phyloP scores from a whole-genome alignment of 2,888 invertebrate species.

The Hirtodrosophila cameraria region DNA sequence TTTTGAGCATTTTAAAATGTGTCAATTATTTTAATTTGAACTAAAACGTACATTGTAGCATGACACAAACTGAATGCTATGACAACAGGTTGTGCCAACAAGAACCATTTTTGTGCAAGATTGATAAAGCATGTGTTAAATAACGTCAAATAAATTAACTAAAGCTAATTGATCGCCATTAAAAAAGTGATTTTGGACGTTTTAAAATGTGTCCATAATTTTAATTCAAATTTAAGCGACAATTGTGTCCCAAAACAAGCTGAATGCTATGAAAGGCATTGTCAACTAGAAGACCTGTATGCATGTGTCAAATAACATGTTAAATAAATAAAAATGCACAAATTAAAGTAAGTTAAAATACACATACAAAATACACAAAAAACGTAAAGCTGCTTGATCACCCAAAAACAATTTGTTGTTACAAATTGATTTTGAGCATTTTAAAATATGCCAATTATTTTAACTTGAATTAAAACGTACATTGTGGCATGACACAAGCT shows the following conservation, averaged over 20 bases:
- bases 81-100: conserved; percentile 5
- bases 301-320: conserved; percentile 60
- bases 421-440: conserved; percentile 6
- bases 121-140: conserved; percentile 65
- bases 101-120: conserved; percentile 58
- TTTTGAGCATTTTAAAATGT: neutral
- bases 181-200: too few relatives aligned
- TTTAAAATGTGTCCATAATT: too few relatives aligned
- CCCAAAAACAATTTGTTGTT: conserved; percentile 32
- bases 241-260: conserved; percentile 5
- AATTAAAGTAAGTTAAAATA: too few relatives aligned
- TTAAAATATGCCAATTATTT: neutral
- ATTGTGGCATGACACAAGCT: conserved; percentile 5
- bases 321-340: too few relatives aligned
- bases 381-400: conserved; percentile 17
- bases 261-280: too few relatives aligned
- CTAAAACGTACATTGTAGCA: neutral
- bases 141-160: too few relatives aligned
- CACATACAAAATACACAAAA: too few relatives aligned
- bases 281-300: too few relatives aligned
- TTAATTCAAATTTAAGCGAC: too few relatives aligned
- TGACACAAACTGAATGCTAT: conserved; percentile 14
- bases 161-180: too few relatives aligned
- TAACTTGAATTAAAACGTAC: neutral
- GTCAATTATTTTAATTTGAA: conserved; percentile 1